Percentiles rank a stretch among this genome's conserved stretches.
These are phyloP conservation scores for Plumapathes pennacea DNA, from an alignment of 92 coral and sea anemone genomes.

Conservation along the genomic window DNA sequence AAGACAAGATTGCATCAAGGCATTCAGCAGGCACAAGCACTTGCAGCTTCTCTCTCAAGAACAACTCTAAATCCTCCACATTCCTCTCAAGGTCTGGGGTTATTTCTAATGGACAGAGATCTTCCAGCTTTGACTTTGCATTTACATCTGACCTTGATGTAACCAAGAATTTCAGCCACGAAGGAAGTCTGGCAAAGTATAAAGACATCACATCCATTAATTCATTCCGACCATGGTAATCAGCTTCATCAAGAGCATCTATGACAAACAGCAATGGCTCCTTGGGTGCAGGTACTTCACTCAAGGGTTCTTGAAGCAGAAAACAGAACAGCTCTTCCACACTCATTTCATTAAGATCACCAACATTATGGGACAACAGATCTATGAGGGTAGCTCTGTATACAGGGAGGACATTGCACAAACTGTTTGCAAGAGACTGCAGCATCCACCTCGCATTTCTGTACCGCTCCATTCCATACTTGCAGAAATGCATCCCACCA, in stretches of 20 bases:
- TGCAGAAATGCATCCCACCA: constrained; percentile 64
- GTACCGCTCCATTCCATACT: constrained; percentile 46
- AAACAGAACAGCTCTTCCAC: constrained; percentile 40
- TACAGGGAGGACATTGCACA: constrained; percentile 40
- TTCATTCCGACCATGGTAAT: constrained; percentile 33
- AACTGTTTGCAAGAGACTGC: constrained; percentile 59
- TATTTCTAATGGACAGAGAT: constrained; percentile 30
- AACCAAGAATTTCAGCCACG: constrained; percentile 58
- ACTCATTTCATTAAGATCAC: constrained; percentile 8
- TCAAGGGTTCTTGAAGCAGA: constrained; percentile 59
- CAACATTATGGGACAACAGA: constrained; percentile 1
- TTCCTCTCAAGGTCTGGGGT: constrained; percentile 32
- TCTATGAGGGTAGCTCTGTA: constrained; percentile 41
- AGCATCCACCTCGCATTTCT: constrained; percentile 51
- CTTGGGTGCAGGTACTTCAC: constrained; percentile 44
- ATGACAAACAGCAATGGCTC: constrained; percentile 37
- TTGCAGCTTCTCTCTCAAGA: constrained; percentile 29
- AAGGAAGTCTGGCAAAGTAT: constrained; percentile 50
- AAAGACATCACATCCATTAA: constrained; percentile 34
- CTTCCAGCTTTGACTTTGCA: constrained; percentile 11
- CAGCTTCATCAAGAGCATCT: constrained; percentile 69
- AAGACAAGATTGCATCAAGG: constrained; percentile 2
- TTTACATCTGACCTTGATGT: constrained; percentile 55
- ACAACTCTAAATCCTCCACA: constrained; percentile 35
- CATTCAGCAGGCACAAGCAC: constrained; percentile 5